A percentile compares a stretch with the other conserved stretches of the same genome.
Conservation (phyloP, 2,797 vertebrate genomes). For the Squalus acanthias region DNA sequence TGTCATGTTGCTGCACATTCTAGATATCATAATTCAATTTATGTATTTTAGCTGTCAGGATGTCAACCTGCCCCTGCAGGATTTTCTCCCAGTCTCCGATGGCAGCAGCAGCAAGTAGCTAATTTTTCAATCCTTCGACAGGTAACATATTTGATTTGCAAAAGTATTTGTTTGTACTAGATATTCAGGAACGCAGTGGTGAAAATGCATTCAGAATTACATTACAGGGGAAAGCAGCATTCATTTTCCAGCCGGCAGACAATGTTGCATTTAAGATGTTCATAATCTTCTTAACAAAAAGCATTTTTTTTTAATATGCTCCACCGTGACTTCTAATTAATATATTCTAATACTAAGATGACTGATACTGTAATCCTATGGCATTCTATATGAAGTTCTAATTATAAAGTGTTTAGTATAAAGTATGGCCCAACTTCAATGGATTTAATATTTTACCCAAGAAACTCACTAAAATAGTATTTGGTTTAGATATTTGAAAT, state of each 20-base stretch:
- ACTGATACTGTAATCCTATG: background rate
- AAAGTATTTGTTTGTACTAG: background rate
- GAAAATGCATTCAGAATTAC: background rate
- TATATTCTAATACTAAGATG: background rate
- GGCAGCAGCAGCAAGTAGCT: slow-evolving; percentile 87
- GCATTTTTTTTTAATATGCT: background rate
- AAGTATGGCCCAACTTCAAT: background rate
- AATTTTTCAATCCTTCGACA: slow-evolving; percentile 84
- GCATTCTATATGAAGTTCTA: background rate
- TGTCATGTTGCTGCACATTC: background rate
- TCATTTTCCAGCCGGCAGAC: background rate
- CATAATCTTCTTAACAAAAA: background rate
- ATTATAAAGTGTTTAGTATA: background rate
- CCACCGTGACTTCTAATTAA: background rate
- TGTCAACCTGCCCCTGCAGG: slow-evolving; percentile 85
- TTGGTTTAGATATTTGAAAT: background rate
- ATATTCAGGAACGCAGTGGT: background rate
- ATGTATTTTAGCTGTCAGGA: slow-evolving; percentile 67
- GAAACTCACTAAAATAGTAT: background rate
- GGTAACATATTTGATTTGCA: slow-evolving; percentile 55
- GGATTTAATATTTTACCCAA: background rate
- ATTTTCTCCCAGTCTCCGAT: slow-evolving; percentile 77
- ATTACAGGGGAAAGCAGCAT: background rate
- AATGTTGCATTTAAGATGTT: background rate
- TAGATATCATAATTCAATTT: slow-evolving; percentile 38